phyloP scores from a whole-genome alignment of 2,797 vertebrate genomes.

The Saxicola maurus region DNA sequence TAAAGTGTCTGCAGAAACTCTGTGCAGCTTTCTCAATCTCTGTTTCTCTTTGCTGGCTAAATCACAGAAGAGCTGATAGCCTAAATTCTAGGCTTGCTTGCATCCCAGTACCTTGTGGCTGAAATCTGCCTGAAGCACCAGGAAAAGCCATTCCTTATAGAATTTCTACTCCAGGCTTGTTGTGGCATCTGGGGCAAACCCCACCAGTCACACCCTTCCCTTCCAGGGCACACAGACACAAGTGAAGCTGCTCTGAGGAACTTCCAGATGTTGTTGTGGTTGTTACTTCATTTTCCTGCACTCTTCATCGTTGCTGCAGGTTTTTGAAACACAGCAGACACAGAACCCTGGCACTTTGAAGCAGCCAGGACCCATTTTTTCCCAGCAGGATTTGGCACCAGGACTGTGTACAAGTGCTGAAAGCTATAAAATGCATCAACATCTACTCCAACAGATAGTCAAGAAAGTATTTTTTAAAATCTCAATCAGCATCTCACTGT shows the following conservation, averaged over 20 bases:
- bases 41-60: no score
- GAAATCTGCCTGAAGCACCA: no score
- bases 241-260: background rate
- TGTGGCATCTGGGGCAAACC: no score
- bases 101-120: no score
- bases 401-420: slow-evolving; percentile 3
- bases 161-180: no score
- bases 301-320: background rate
- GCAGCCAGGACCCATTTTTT: slow-evolving; percentile 52
- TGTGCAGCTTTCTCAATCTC: no score
- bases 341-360: slow-evolving; percentile 47
- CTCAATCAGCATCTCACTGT: background rate
- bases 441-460: slow-evolving; percentile 25
- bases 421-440: slow-evolving; percentile 53
- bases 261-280: background rate
- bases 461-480: slow-evolving; percentile 11
- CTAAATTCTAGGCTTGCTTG: no score
- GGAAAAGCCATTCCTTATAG: no score
- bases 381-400: slow-evolving; percentile 57
- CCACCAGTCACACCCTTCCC: background rate
- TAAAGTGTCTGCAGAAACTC: no score
- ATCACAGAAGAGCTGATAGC: no score
- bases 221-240: background rate
- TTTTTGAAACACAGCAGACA: slow-evolving; percentile 62
- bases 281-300: background rate